phyloP scores from a whole-genome alignment of 1,140 invertebrate species.

The Drosophila tristis region DNA sequence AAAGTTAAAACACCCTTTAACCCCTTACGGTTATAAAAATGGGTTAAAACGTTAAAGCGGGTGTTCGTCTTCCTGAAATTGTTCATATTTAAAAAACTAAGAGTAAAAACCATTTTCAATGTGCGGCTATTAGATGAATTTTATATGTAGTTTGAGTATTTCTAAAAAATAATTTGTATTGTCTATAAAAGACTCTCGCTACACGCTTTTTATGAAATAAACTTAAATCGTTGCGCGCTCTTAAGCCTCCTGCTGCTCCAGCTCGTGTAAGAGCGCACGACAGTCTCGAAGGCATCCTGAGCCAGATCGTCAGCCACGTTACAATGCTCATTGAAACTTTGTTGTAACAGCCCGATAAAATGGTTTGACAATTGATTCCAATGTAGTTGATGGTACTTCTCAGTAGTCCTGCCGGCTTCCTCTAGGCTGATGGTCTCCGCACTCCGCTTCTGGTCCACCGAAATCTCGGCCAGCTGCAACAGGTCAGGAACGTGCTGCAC shows the following conservation, averaged over 20 bases:
- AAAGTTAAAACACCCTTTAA: no score
- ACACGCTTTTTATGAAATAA: no score
- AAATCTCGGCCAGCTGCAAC: not conserved
- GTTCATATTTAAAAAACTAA: no score
- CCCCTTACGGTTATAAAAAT: no score
- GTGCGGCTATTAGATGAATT: no score
- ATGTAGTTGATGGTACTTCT: not conserved
- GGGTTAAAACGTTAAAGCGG: no score
- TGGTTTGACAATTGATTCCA: slow-evolving; percentile 1
- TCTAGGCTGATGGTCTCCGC: not conserved
- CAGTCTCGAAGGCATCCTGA: slow-evolving; percentile 7
- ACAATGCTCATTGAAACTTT: slow-evolving; percentile 17
- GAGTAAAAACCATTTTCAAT: no score
- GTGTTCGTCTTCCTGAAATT: no score
- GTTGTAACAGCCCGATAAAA: slow-evolving; percentile 5
- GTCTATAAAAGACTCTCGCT: no score
- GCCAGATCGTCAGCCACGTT: not conserved
- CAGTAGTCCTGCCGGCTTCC: not conserved
- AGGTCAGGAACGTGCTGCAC: not conserved
- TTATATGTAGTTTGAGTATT: no score
- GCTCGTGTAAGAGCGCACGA: slow-evolving; percentile 8
- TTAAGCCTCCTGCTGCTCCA: not conserved
- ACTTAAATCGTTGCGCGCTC: no score
- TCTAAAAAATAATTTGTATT: no score
- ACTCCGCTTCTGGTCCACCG: not conserved